Conservation (phyloP, 2,888 invertebrate species). For the Baronia brevicornis region DNA sequence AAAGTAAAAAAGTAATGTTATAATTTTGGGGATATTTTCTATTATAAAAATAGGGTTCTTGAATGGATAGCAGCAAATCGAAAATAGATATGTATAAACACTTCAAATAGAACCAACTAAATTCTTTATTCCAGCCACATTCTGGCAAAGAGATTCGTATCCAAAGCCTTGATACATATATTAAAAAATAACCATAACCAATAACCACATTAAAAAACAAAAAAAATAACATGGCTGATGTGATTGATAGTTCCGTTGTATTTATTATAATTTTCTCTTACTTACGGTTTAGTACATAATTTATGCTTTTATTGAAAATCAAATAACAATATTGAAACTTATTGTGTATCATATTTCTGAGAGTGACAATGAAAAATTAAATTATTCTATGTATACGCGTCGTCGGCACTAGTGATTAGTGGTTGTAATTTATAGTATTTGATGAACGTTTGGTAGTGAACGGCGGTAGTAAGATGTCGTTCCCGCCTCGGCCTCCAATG, state of each 20-base stretch:
- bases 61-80: too few species aligned
- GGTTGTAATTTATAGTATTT: constrained; percentile 18
- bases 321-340: neutral
- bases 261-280: constrained; percentile 16
- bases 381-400: constrained; percentile 18
- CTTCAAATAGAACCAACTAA: too few species aligned
- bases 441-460: constrained; percentile 21
- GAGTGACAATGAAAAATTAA: neutral
- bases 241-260: constrained; percentile 22
- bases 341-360: constrained; percentile 2
- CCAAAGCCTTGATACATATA: too few species aligned
- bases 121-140: too few species aligned
- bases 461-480: constrained; percentile 81
- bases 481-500: constrained; percentile 89
- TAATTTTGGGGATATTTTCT: too few species aligned
- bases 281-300: constrained; percentile 4
- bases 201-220: too few species aligned
- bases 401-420: constrained; percentile 14
- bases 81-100: too few species aligned
- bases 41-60: too few species aligned
- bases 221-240: constrained; percentile 24
- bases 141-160: too few species aligned
- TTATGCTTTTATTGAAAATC: neutral
- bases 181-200: too few species aligned
- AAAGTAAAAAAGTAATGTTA: too few species aligned